Percentiles rank a stretch among this genome's conserved stretches.
These are phyloP conservation scores for Gymnocheta viridis DNA, from an alignment of 2,888 invertebrate species.

Conservation along the genomic window DNA sequence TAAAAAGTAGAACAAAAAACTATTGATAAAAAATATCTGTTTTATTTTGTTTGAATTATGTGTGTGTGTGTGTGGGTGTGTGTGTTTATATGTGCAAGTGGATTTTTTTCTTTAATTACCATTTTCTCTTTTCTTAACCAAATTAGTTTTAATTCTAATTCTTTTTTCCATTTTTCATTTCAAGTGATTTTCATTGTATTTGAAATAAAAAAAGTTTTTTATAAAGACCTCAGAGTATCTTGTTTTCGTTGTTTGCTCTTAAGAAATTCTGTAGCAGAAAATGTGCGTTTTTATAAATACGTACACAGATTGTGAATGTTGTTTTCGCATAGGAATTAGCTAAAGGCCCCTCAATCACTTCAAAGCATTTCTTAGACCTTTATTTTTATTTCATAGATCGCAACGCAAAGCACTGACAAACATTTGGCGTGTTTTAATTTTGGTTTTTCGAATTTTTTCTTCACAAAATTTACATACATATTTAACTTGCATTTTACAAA, in stretches of 20 bases:
- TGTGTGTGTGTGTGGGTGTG: neutral
- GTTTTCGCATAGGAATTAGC: too few relatives aligned
- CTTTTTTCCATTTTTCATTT: constrained; percentile 9
- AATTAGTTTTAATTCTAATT: constrained; percentile 53
- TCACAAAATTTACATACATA: too few relatives aligned
- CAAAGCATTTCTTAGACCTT: too few relatives aligned
- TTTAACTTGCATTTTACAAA: too few relatives aligned
- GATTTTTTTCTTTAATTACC: neutral
- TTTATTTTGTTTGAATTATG: constrained; percentile 12
- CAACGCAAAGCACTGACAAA: too few relatives aligned
- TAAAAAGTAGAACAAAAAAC: constrained; percentile 43
- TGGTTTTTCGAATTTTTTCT: too few relatives aligned
- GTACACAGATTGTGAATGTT: too few relatives aligned
- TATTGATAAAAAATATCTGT: constrained; percentile 48
- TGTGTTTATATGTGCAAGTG: neutral
- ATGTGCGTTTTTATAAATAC: too few relatives aligned
- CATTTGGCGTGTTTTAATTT: too few relatives aligned
- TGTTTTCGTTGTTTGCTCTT: neutral
- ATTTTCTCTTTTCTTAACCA: constrained; percentile 29
- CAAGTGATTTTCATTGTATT: constrained; percentile 39
- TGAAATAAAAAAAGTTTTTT: constrained; percentile 40
- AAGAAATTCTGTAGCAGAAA: neutral
- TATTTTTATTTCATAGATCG: too few relatives aligned
- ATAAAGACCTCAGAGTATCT: neutral
- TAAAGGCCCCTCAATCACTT: too few relatives aligned